Evolutionary conservation across 2,888 invertebrate genomes (phyloP).

Genomic region (Allolobophora icterica): DNA sequence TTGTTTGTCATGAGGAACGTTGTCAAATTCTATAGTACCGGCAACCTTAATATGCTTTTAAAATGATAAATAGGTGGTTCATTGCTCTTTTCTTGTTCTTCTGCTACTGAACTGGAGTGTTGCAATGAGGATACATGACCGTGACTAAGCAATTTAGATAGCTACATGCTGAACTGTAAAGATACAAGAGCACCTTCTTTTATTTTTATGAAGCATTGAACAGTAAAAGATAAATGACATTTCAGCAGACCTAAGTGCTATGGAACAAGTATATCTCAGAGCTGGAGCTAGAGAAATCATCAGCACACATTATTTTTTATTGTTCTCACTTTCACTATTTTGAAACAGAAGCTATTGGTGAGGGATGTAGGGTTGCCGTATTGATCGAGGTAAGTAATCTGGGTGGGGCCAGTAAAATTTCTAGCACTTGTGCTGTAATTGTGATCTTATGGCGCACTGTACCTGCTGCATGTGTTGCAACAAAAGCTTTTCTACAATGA

Average conservation of each 20-base stretch:
- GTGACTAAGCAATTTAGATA: background rate
- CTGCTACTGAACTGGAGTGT: background rate
- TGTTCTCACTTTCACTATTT: background rate
- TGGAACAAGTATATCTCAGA: background rate
- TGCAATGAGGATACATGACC: background rate
- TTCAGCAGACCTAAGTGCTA: background rate
- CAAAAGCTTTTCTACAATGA: background rate
- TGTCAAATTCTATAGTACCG: background rate
- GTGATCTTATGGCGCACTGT: background rate
- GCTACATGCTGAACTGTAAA: background rate
- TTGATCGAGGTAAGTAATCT: background rate
- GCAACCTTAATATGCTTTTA: background rate
- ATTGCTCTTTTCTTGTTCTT: background rate
- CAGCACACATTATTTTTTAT: too few species aligned
- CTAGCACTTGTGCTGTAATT: slow-evolving; percentile 7
- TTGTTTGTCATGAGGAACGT: background rate
- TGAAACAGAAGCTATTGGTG: background rate
- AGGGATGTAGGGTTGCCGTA: background rate
- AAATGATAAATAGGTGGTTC: background rate
- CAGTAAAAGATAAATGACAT: background rate
- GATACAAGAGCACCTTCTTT: background rate
- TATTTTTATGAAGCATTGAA: background rate
- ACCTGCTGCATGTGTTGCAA: background rate
- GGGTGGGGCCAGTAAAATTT: background rate
- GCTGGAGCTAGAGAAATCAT: background rate